These are phyloP conservation scores for Macaca nemestrina DNA, from an alignment of 2,113 vertebrate species.

Conservation along the genomic window DNA sequence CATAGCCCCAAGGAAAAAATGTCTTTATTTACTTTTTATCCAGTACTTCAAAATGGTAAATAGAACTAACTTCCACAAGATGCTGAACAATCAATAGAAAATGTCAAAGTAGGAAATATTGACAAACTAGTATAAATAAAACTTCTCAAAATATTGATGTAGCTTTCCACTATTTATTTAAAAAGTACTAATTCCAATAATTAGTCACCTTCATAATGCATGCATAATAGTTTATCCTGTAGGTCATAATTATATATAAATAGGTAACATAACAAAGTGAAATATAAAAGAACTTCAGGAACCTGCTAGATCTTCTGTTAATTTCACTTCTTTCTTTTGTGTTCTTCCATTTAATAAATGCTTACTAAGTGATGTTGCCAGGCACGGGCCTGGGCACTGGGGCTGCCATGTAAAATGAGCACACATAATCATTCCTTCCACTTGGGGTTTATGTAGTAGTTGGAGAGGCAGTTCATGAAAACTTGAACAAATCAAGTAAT, in stretches of 20 bases:
- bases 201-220: not conserved
- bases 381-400: not conserved
- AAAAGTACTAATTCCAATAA: not conserved
- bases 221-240: not conserved
- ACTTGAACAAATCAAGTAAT: not conserved
- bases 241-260: not conserved
- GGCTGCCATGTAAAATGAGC: not conserved
- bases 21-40: slow-evolving; percentile 36
- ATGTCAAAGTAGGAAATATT: slow-evolving; percentile 34
- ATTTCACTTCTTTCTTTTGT: not conserved
- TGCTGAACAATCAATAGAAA: slow-evolving; percentile 23
- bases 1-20: not conserved
- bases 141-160: not conserved
- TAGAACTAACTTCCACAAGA: slow-evolving; percentile 25
- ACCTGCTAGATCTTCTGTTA: accelerated
- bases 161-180: not conserved
- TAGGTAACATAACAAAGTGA: not conserved
- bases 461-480: not conserved
- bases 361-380: not conserved
- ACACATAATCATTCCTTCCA: not conserved
- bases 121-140: not conserved
- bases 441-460: not conserved
- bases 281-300: not conserved
- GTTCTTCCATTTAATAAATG: not conserved
- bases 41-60: not conserved